Conservation (phyloP, 2,797 vertebrate species). For the Pantherophis vulpinus region DNA sequence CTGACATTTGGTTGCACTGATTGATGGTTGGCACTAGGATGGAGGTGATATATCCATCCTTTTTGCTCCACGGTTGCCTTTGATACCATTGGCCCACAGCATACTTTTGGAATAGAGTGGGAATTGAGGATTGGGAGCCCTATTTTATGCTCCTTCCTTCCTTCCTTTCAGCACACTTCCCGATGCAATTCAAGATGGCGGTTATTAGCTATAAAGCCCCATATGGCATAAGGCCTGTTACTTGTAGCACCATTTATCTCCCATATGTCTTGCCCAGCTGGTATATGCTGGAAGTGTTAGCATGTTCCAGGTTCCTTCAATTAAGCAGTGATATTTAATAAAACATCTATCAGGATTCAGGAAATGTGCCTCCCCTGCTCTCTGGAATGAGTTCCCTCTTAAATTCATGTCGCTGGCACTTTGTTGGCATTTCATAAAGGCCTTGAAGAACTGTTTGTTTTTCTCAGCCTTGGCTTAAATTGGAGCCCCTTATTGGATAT, state of each 20-base stretch:
- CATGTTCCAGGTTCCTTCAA: neutral
- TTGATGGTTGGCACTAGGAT: neutral
- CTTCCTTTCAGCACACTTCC: neutral
- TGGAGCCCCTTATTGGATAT: neutral
- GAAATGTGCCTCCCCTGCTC: neutral
- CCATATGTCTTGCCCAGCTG: neutral
- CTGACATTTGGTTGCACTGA: neutral
- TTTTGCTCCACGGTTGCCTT: neutral
- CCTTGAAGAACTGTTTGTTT: neutral
- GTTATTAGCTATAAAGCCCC: neutral
- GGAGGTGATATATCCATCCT: neutral
- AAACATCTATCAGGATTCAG: neutral
- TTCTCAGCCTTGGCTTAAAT: neutral
- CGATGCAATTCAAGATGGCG: neutral
- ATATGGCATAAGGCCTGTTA: neutral
- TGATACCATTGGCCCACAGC: neutral
- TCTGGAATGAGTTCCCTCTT: neutral
- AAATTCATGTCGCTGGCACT: neutral
- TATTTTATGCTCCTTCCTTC: neutral
- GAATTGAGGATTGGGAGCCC: neutral
- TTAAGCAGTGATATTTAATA: neutral
- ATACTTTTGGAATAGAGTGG: neutral
- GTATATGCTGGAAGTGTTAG: neutral
- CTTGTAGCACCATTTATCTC: neutral
- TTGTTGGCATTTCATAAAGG: neutral